Percentiles rank a stretch among this genome's conserved stretches.
Conservation (phyloP, 2,113 vertebrate species). For the Isichthys henryi region DNA sequence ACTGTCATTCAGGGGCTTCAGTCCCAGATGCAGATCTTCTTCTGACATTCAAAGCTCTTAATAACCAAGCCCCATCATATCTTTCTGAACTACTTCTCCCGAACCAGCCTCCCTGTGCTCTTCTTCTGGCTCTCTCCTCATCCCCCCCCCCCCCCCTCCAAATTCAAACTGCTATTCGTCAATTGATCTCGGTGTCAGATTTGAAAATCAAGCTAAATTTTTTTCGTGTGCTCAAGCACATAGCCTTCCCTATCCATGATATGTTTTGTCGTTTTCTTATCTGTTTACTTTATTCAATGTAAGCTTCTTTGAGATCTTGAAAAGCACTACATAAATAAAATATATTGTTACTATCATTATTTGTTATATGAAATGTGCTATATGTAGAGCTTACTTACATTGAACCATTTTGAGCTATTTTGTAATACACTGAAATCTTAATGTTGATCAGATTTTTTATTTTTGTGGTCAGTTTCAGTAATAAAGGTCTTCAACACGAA, state of each 20-base stretch:
- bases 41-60: not conserved
- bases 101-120: not conserved
- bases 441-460: not conserved
- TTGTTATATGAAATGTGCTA: not conserved
- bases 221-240: not conserved
- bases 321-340: not conserved
- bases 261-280: not conserved
- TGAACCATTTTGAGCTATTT: not conserved
- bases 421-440: not conserved
- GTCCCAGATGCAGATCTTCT: not conserved
- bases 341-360: not conserved
- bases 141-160: not conserved
- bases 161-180: not conserved
- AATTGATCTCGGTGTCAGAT: not conserved
- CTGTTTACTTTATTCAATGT: not conserved
- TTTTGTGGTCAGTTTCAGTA: not conserved
- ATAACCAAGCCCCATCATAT: not conserved
- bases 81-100: not conserved
- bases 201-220: not conserved
- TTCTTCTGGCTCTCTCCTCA: not conserved
- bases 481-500: not conserved
- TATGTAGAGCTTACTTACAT: not conserved
- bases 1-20: not conserved
- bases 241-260: not conserved
- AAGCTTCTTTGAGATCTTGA: not conserved